These are phyloP conservation scores for Drosophila parthenogenetica DNA, from an alignment of 2,888 invertebrate genomes.

Conservation along the genomic window DNA sequence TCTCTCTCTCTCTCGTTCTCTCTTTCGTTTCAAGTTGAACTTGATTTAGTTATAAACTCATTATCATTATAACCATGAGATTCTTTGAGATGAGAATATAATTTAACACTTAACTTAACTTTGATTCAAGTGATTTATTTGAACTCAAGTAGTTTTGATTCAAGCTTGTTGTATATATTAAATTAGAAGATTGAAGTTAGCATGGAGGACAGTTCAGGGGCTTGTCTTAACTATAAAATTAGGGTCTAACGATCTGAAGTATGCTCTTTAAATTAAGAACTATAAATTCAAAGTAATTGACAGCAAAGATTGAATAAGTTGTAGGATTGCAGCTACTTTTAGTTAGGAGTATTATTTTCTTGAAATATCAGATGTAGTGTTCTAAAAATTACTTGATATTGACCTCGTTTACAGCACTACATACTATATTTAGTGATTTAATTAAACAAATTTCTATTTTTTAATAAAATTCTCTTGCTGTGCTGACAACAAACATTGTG, in stretches of 20 bases:
- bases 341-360: no score
- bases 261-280: not conserved
- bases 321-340: no score
- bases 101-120: slow-evolving; percentile 18
- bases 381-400: no score
- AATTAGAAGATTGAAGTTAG: slow-evolving; percentile 2
- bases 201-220: slow-evolving; percentile 16
- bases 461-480: no score
- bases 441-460: no score
- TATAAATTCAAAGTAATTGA: not conserved
- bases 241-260: not conserved
- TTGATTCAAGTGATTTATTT: slow-evolving; percentile 14
- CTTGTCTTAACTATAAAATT: slow-evolving; percentile 2
- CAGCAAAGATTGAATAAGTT: no score
- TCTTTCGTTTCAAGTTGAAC: slow-evolving; percentile 2
- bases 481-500: not conserved
- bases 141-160: not conserved
- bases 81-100: slow-evolving; percentile 4
- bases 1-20: not conserved
- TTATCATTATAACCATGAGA: slow-evolving; percentile 37
- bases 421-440: no score
- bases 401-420: no score
- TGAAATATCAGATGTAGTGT: no score
- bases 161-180: not conserved
- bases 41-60: slow-evolving; percentile 6